Base-by-base conservation (phyloP, 2,888 invertebrate genomes). In the Herminia tarsipennalis region DNA sequence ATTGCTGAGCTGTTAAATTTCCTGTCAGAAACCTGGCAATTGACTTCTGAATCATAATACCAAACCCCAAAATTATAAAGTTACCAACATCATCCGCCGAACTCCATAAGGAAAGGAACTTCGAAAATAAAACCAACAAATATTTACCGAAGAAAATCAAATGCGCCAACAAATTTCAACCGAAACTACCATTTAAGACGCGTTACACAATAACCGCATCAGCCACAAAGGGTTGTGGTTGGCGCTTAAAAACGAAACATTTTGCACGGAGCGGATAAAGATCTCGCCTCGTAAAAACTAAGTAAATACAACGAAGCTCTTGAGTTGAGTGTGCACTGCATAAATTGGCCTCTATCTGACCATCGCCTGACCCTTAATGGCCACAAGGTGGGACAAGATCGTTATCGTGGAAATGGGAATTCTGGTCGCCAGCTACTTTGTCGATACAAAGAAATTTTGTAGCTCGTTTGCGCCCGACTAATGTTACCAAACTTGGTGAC, bases 331-430 rank as follows among this genome's bases (percentile, higher is more conserved):
- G 79, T 85, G 81, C 82, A 84, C 80, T 86, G 86, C 83, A 88
- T 86, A 87, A 89, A 87, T 88, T 85, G 85, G 71, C 74, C 73
- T 73, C 74, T 87, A 88, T 88, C 86, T 83, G 80, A 62, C 83
- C 83, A 87, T 88, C 87, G 85, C 79, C 79, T 86, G 89, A 83
- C 88, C 87, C 78, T 68, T 88, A 88, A 88, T 87, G 81, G 86
- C 76, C 77, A 70, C 78, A 71, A 88, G 87, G 87, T 86, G 83
- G 84, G 86, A 87, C 87, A 77, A 40, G 88, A 89, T 89, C 69
- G 75, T 86, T 87, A 88, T 88, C 88, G 77, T 52, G 65, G 73
- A 84, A 88, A 86, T 84, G 78, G 84, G 82, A 80, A 79, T 79
- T 82, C 80, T 80, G 77, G 67, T 70, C 59, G 71, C 65, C 60